Conservation (phyloP, 2,113 vertebrate genomes). For the Xiphophorus couchianus region DNA sequence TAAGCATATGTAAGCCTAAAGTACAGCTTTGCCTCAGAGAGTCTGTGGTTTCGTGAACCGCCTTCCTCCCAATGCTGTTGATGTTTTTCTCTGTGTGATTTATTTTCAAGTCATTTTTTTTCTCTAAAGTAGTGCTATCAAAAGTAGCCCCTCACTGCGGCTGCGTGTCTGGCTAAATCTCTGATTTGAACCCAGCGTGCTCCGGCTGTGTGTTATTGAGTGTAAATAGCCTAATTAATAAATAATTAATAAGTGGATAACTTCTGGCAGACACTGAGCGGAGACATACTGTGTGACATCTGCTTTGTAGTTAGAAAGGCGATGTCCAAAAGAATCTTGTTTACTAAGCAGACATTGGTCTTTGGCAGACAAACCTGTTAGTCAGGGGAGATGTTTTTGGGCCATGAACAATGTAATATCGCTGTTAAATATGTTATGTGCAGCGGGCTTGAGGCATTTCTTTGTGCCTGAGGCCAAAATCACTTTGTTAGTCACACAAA, state of each 20-base stretch:
- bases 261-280: conserved; percentile 69
- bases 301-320: conserved; percentile 73
- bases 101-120: conserved; percentile 52
- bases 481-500: conserved; percentile 67
- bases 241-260: conserved; percentile 70
- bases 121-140: conserved; percentile 50
- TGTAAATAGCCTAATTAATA: conserved; percentile 59
- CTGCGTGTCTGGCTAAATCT: conserved; percentile 16
- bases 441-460: conserved; percentile 57
- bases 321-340: conserved; percentile 76
- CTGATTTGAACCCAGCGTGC: conserved; percentile 46
- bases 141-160: conserved; percentile 53
- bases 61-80: neutral
- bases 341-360: conserved; percentile 75
- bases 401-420: conserved; percentile 72
- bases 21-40: conserved; percentile 29
- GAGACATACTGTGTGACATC: conserved; percentile 77
- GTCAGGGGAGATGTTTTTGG: conserved; percentile 77
- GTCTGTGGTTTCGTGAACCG: conserved; percentile 19
- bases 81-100: conserved; percentile 48
- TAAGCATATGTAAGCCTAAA: conserved; percentile 19
- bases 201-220: conserved; percentile 24
- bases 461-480: conserved; percentile 61
- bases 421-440: conserved; percentile 72
- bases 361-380: conserved; percentile 75